Evolutionary conservation across 2,888 invertebrate genomes (phyloP).

Genomic region (Exephanes ischioxanthus): DNA sequence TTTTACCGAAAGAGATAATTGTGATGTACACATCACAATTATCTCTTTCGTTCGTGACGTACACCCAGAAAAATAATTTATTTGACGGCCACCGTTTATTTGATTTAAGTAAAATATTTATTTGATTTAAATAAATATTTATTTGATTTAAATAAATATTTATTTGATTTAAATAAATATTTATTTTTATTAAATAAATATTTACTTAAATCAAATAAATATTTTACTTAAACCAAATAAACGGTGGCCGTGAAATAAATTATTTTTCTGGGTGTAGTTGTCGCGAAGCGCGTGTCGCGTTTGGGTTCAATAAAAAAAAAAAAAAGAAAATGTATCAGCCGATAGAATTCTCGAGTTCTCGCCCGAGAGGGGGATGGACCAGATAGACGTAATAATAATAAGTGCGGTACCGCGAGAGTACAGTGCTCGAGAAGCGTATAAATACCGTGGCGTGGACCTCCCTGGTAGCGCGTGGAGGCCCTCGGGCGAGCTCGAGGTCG

Average conservation of each 20-base stretch:
- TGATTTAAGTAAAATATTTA: no score
- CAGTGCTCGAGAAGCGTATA: slow-evolving; percentile 11
- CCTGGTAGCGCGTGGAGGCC: slow-evolving; percentile 63
- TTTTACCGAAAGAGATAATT: no score
- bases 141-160: no score
- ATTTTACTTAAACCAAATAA: no score
- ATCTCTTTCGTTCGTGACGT: not conserved
- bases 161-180: no score
- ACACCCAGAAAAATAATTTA: no score
- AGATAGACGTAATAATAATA: slow-evolving; percentile 43
- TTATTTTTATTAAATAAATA: no score
- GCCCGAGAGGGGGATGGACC: not conserved
- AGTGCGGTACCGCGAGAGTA: slow-evolving; percentile 21
- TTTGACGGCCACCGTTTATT: no score
- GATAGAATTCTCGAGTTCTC: slow-evolving; percentile 13
- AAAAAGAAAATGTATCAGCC: not conserved
- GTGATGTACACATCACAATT: not conserved
- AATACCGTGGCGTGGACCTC: slow-evolving; percentile 55
- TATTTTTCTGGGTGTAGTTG: not conserved
- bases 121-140: no score
- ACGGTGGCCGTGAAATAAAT: no score
- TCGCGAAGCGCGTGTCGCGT: not conserved
- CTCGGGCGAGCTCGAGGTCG: slow-evolving; percentile 60
- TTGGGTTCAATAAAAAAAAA: not conserved
- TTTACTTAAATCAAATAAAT: no score